Evolutionary conservation across 2,113 vertebrate genomes (phyloP), one percentile per base, ranked within the genome.

Genomic region (Nyctereutes procyonoides): DNA sequence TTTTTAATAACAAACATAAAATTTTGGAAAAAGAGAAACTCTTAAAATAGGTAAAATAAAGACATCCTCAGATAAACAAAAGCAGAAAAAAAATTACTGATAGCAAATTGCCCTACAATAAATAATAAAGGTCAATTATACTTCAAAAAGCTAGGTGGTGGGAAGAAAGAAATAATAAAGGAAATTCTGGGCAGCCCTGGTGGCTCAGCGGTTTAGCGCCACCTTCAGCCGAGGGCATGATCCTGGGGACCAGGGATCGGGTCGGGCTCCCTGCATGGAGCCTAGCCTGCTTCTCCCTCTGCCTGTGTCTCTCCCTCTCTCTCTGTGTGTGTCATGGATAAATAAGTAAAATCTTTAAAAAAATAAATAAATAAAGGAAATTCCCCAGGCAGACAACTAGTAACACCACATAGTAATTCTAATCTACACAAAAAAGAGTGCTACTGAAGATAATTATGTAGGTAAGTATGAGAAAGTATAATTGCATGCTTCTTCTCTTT

Each of bases 11-110:
- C 38, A 93, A 97, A 90, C 35, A 79, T 20, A 83, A 90, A 77
- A 20, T 79, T 63, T 53, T 88, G 74, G 17, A 35, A 77, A 92
- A 88, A 63, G 9, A 22, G 38, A 81, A 60, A n/a, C 55, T 87
- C 77, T 90, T 56, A 92, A 92, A 85, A n/a, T 77, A 95, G 6
- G 12, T 32, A 97, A 89, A 96, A 89, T 82, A 83, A 94, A 89
- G n/a, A 19, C 2, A 71, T 48, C 38, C 80, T 76, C 28, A 80
- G 51, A 80, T 62, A 90, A 93, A 93, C 20, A 83, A 96, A 95
- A 93, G 53, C 26, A 81, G 48, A 48, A 65, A 76, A 76, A 88
- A 65, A 69, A 48, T 2, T 86, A 16, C 51, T 63, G 51, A 55
- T 43, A 77, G 32, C 15, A 79, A 35, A 84, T n/a, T 93, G 53